Base-by-base conservation (phyloP, 2,888 invertebrate genomes). In the Leptopilina drosophilae region DNA sequence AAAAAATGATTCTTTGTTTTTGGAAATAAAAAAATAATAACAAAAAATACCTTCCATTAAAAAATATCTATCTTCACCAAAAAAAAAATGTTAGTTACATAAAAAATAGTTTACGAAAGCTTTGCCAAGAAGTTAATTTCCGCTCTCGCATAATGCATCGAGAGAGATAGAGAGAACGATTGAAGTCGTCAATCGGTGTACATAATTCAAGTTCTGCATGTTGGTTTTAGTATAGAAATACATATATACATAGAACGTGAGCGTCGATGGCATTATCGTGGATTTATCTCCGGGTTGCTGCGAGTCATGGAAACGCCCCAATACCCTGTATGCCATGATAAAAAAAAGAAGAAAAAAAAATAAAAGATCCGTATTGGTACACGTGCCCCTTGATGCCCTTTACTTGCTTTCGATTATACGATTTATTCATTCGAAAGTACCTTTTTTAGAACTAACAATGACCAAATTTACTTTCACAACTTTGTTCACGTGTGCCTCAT, bases 271-370 rank as follows among this genome's bases (percentile, higher is more conserved):
- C n/a, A 73, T 73, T 73, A 73, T 73, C 73, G 14, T 11, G 73
- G 33, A 53, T 73, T 73, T 73, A 73, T 73, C 53, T 62, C 12
- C 12, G n/a, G 56, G 56, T 56, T 73, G 73, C 53, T 73, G 53
- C 33, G 73, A 73, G 73, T 56, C 73, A 73, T 73, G 56, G 53
- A 73, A 73, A 56, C 56, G 73, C 56, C 73, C 56, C 73, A 73
- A 20, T 56, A n/a, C 73, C 56, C n/a, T 26, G 20, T 26, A 9
- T 59, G 59, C 59, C 14, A 33, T 33, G 56, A 53, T 73, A 73
- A 33, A 53, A 73, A 73, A 73, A 73, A 26, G 14, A 73, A 56
- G 3, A 33, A 33, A 33, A 33, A 33, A 33, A 33, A 33, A 33
- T 33, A 33, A 33, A 73, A 73, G 33, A 73, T 53, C 73, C 73